A percentile compares a stretch with the other conserved stretches of the same genome.
These are phyloP conservation scores for Plebejus argus DNA, from an alignment of 2,888 invertebrate species.

Conservation along the genomic window DNA sequence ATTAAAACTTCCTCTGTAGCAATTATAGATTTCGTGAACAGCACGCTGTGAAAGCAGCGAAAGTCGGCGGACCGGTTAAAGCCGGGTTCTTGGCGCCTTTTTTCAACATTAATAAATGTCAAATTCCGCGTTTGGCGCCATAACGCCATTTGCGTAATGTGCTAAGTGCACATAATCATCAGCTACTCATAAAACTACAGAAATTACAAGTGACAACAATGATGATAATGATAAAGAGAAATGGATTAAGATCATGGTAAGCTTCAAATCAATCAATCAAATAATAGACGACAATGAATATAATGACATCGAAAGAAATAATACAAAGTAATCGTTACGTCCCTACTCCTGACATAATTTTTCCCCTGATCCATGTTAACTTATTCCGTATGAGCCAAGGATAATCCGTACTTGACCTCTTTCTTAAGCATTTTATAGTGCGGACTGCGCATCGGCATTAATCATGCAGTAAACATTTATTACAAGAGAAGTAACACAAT, in stretches of 20 bases:
- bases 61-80: constrained; percentile 67
- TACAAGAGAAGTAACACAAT: neutral
- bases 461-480: neutral
- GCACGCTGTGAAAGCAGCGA: constrained; percentile 68
- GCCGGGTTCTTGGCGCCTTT: constrained; percentile 38
- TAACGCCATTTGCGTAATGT: constrained; percentile 13
- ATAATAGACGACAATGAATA: too few species aligned
- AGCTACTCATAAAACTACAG: neutral
- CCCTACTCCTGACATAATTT: neutral
- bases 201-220: neutral
- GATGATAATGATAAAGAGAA: neutral
- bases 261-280: neutral
- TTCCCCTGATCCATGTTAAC: neutral
- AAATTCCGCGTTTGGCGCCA: constrained; percentile 27
- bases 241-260: neutral
- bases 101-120: constrained; percentile 5
- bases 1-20: constrained; percentile 32
- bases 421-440: neutral
- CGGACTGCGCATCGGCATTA: neutral
- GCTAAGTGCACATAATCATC: neutral
- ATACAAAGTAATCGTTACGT: neutral
- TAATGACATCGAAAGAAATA: neutral
- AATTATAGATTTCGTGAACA: constrained; percentile 59
- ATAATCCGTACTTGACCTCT: neutral
- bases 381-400: neutral